phyloP scores from a whole-genome alignment of 2,113 vertebrate genomes.

The Limanda limanda region DNA sequence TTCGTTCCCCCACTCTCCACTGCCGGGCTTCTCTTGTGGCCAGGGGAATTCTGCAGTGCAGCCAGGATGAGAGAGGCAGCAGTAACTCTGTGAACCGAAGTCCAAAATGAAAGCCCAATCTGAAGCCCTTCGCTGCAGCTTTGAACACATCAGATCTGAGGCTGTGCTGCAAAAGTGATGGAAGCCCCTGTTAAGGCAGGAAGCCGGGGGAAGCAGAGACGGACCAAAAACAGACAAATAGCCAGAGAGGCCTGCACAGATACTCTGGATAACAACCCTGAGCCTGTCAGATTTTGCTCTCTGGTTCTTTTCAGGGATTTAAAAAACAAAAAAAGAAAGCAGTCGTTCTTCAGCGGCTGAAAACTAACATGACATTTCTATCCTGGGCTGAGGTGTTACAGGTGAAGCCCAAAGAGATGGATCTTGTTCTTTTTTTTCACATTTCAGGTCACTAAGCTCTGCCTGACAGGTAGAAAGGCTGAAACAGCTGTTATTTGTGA shows the following conservation, averaged over 20 bases:
- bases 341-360: constrained; percentile 21
- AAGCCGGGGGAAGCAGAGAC: constrained; percentile 18
- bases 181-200: constrained; percentile 24
- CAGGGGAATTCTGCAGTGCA: constrained; percentile 12
- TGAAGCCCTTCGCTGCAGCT: constrained; percentile 39
- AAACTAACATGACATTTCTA: constrained; percentile 63
- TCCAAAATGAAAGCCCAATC: constrained; percentile 53
- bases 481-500: constrained; percentile 10
- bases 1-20: constrained; percentile 2
- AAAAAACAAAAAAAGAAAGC: constrained; percentile 30
- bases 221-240: constrained; percentile 58
- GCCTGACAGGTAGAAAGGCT: constrained; percentile 8
- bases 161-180: constrained; percentile 34
- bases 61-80: constrained; percentile 27
- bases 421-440: constrained; percentile 39
- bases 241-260: constrained; percentile 40
- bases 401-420: constrained; percentile 32
- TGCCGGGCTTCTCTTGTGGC: constrained; percentile 2
- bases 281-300: constrained; percentile 46
- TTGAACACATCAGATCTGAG: constrained; percentile 52
- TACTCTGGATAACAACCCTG: constrained; percentile 52
- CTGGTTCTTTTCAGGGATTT: constrained; percentile 12
- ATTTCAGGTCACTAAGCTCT: constrained; percentile 17
- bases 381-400: constrained; percentile 38
- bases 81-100: constrained; percentile 46